Conservation (phyloP, 2,797 vertebrate genomes). For the Microctenopoma steveboyesi region DNA sequence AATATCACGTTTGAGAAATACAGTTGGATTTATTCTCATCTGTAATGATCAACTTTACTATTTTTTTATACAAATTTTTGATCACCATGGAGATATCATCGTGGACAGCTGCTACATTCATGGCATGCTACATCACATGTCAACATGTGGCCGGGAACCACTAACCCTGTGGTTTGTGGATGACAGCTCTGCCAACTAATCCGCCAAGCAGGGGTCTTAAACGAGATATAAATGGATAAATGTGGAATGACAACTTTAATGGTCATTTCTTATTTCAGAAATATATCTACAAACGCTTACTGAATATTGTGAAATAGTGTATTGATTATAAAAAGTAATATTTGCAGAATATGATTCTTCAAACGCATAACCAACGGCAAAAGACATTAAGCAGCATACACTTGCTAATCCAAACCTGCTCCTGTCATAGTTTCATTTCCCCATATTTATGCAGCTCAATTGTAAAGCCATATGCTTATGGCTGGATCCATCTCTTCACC, state of each 20-base stretch:
- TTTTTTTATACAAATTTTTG: too few species aligned
- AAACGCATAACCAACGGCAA: not conserved
- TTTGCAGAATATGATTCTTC: not conserved
- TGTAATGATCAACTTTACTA: not conserved
- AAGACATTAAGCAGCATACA: not conserved
- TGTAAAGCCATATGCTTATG: conserved; percentile 15
- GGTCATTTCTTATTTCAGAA: too few species aligned
- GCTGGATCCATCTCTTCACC: conserved; percentile 9
- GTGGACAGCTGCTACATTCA: too few species aligned
- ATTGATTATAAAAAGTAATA: not conserved
- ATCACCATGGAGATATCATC: too few species aligned
- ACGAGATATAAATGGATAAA: too few species aligned
- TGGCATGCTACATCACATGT: too few species aligned
- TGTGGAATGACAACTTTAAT: not conserved
- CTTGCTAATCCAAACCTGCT: conserved; percentile 10
- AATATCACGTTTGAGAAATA: not conserved
- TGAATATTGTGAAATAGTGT: not conserved
- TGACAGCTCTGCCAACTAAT: too few species aligned
- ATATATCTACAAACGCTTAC: not conserved
- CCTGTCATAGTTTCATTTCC: not conserved
- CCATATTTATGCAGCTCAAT: conserved; percentile 6
- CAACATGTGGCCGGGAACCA: too few species aligned
- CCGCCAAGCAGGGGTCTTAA: too few species aligned
- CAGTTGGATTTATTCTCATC: too few species aligned
- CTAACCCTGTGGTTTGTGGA: too few species aligned